Evolutionary conservation across 1,140 invertebrate genomes (phyloP), one percentile per base, ranked within the genome.

Genomic region (Heterodera schachtii): DNA sequence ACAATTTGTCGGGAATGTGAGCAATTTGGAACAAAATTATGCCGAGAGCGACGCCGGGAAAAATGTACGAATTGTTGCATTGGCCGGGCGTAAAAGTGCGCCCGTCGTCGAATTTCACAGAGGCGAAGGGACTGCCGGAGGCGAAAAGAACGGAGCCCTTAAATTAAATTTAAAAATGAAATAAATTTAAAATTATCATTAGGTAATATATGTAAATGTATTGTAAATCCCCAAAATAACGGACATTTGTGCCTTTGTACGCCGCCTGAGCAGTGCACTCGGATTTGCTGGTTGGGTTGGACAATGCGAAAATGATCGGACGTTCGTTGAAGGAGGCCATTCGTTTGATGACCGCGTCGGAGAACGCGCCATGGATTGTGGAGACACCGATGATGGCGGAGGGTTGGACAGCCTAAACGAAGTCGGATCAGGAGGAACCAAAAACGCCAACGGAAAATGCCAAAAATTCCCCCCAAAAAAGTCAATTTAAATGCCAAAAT

Each of bases 21-120:
- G 95, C 94, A 9, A 95, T 94, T 60, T 94, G 94, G 80, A 88
- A 90, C 11, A 90, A 85, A 67, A 97, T 95, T 19, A 96, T 94
- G 31, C 95, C 96, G 4, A 98, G 91, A 41, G 95, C 95, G 1
- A 98, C 93, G 44, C 95, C 95, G 2, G 96, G 96, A 91, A 98
- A 98, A 82, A 98, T 97, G 90, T 98, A 98, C 0, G 96, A 94
- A 90, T 98, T 98, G 91, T 98, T 98, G 73, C 96, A 95, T 91
- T 98, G 96, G 0, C 96, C 96, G 9, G 96, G 94, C 82, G 94
- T 93, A 90, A 93, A 96, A 3, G 93, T 93, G 89, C 94, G 94
- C 6, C 94, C 94, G 64, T 94, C 92, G 76, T 93, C 43, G 5
- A 78, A 92, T 1, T 92, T 91, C 0, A 97, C 94, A 31, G 94